Base-by-base conservation (phyloP, 2,888 invertebrate species). In the Gonocerus acuteangulatus region DNA sequence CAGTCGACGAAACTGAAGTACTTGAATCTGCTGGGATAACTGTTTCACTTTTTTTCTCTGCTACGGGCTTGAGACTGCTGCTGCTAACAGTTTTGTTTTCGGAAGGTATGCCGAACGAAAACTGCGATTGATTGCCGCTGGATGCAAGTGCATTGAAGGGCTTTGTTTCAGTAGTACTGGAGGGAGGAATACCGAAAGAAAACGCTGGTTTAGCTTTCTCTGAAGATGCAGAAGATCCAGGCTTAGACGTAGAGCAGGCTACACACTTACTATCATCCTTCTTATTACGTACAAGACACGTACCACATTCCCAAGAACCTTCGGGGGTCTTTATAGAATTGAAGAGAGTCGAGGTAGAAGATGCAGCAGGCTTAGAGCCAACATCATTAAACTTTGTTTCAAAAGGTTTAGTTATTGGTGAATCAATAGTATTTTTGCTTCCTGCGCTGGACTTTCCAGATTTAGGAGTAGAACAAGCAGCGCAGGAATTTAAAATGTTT, bases 201-300 rank as follows among this genome's bases (percentile, higher is more conserved):
- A 66, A 66, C 7, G 61, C 34, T 61, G 48, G 44, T 61, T 68
- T 51, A n/a, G 71, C 49, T 44, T 45, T 19, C 11, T 60, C 48
- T 7, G 56, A 36, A 42, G 48, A 19, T 27, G 60, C 60, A 19
- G 66, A 57, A 16, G 47, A 11, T 57, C 77, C 77, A 0, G 79
- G 79, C 70, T 78, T 81, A 0, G 74, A 70, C 57, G 80, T 76
- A 65, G 79, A 79, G 70, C 85, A 84, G 68, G 82, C 81, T 54
- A 76, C 74, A 71, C 84, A 84, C 65, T 76, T 77, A 4, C 65
- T 69, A 19, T 73, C 74, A 16, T 73, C 73, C 2, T 71, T 70
- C 49, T 76, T 74, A 70, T 85, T 85, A 59, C 75, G 74, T 1
- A 83, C 76, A 77, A 82, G 78, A 70, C 85, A 85, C 16, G 77